These are phyloP conservation scores for Meghimatium bilineatum DNA, from an alignment of 2,888 invertebrate species.

Conservation along the genomic window DNA sequence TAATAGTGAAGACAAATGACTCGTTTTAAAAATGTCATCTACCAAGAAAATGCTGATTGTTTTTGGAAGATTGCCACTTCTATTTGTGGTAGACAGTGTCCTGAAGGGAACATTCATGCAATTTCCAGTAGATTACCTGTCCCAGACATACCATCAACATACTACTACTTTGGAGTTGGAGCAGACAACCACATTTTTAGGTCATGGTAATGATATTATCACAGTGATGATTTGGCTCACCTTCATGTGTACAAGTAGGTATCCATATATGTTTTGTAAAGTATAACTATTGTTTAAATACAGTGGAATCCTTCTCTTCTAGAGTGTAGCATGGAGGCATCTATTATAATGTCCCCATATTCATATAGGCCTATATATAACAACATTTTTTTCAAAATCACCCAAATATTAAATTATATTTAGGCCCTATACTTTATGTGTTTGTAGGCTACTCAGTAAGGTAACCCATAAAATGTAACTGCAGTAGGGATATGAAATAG, in stretches of 20 bases:
- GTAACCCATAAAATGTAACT: too few species aligned
- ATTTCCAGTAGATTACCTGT: slow-evolving; percentile 5
- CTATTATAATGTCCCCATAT: too few species aligned
- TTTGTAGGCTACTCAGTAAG: too few species aligned
- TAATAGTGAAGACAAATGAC: slow-evolving; percentile 18
- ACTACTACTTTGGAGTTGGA: neutral
- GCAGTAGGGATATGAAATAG: too few species aligned
- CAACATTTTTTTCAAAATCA: too few species aligned
- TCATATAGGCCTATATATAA: too few species aligned
- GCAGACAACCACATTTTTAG: neutral
- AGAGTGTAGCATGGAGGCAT: too few species aligned
- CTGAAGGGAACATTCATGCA: slow-evolving; percentile 35
- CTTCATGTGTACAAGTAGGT: slow-evolving; percentile 5
- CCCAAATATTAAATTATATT: too few species aligned
- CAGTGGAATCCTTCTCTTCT: too few species aligned
- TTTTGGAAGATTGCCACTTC: slow-evolving; percentile 36
- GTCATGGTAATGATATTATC: neutral
- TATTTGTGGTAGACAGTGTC: slow-evolving; percentile 39
- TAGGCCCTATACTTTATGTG: too few species aligned
- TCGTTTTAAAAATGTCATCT: slow-evolving; percentile 34
- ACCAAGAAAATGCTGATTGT: slow-evolving; percentile 38
- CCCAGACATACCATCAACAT: neutral
- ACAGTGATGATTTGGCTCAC: slow-evolving; percentile 13
- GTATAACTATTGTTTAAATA: too few species aligned
- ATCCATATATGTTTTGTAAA: too few species aligned